Base-by-base conservation (phyloP, 2,888 invertebrate species). In the Caenorhabditis sp. region DNA sequence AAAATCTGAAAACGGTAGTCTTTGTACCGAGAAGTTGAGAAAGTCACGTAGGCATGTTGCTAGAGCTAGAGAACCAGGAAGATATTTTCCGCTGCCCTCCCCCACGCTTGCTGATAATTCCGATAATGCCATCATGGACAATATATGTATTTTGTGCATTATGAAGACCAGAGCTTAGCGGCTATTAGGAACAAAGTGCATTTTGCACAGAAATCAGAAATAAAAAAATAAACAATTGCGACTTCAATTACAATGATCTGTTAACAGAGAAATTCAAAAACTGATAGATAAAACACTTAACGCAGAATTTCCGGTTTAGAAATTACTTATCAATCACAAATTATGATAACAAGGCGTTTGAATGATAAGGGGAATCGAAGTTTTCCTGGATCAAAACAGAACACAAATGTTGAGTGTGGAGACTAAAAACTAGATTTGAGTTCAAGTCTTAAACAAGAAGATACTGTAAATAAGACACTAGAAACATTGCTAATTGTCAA, bases 11-110 rank as follows among this genome's bases (percentile, higher is more conserved):
- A 55, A 53, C 58, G 32, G 32, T 24, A 35, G 13, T 22, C 5
- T 50, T 62, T 56, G 53, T 50, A 47, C 32, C 22, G 37, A 44
- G 20, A 35, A 65, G 18, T 62, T 26, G 32, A 51, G 44, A 71
- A 32, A 55, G 65, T 74, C 74, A 74, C 65, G 65, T 74, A 74
- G 15, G 51, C 65, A 47, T 9, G 22, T 1, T 20, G 15, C 40
- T 3, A 13, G 40, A 60, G 22, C 13, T 11, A 24, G 5, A 22
- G 24, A 69, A 58, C 50, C 20, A 35, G 68, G 58, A 70, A 71
- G 20, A 26, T 26, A 28, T 40, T 44, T 51, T 24, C 13, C n/a
- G n/a, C n/a, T n/a, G n/a, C n/a, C 13, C 13, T 9, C 51, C 22
- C 51, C 51, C 51, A 47, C 47, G 18, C 47, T 47, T 9, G 2